Evolutionary conservation across 2,888 invertebrate species (phyloP), one percentile per base, ranked within the genome.

Genomic region (Phalangium opilio): DNA sequence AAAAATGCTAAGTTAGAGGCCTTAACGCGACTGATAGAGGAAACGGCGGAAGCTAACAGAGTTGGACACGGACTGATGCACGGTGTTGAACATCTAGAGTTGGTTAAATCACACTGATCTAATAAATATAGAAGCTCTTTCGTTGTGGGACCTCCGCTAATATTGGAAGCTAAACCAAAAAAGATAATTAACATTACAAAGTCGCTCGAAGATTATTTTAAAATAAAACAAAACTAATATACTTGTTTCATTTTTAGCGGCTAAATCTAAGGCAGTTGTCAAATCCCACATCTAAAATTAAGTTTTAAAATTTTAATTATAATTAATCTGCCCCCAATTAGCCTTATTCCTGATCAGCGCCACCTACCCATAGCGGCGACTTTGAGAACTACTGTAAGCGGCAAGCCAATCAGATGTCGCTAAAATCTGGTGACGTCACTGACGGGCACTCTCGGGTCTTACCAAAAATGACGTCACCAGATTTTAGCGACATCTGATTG

Each of bases 31-130:
- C 27, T 27, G 27, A 27, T 27, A 7, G 27, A 27, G 5, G 68
- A 72, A 51, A 58, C 70, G 60, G 56, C 52, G 11, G 52, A 50
- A 5, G 56, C 70, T 57, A 69, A 67, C 41, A 69, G 65, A 2
- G 75, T 74, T 8, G 78, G 77, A 50, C 78, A 79, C 11, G 78
- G 83, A 48, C 82, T 86, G 57, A 82, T 74, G 58, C 81, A 85
- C 52, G 86, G 87, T 1, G 79, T 82, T 3, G 79, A 79, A 59
- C 76, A 75, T 50, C 78, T 72, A 50, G 81, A 81, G 64, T 80
- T 81, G 62, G 82, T 83, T 54, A 95, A 74, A 67, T 95, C 95
- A 70, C 91, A 93, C 58, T 90, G 89, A 58, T 95, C 90, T 55
- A 96, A 73, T 53, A 95, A 73, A 21, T 83, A 78, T 59, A 96